phyloP scores from a whole-genome alignment of 2,888 invertebrate species.

The Chloromyia formosa region DNA sequence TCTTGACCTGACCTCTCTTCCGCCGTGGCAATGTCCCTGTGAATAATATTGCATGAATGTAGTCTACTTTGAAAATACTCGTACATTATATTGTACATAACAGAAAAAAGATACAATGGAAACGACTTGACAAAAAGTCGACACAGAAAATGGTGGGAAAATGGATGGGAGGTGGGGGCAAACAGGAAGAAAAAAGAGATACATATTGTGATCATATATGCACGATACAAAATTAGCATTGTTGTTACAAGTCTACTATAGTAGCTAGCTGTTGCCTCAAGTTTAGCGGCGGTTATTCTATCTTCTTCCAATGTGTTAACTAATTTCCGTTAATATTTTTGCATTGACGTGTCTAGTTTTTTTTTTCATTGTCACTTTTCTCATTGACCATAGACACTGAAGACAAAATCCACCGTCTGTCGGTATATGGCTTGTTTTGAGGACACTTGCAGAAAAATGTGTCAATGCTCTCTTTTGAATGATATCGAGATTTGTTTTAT shows the following conservation, averaged over 20 bases:
- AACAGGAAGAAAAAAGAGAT: too few species aligned
- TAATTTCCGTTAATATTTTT: neutral
- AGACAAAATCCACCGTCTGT: constrained; percentile 1
- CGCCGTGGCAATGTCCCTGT: constrained; percentile 34
- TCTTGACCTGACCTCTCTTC: constrained; percentile 42
- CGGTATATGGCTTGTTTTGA: constrained; percentile 26
- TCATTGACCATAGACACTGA: constrained; percentile 24
- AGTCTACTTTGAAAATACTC: constrained; percentile 11
- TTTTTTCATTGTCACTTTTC: neutral
- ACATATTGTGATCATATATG: too few species aligned
- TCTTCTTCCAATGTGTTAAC: too few species aligned
- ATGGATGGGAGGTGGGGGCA: neutral
- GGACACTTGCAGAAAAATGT: constrained; percentile 28
- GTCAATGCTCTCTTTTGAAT: constrained; percentile 33
- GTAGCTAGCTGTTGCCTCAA: too few species aligned
- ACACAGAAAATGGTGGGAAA: neutral
- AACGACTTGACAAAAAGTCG: neutral
- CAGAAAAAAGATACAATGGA: neutral
- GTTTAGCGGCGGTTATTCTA: too few species aligned
- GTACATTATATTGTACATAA: too few species aligned
- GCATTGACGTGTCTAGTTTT: neutral
- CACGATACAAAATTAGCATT: too few species aligned
- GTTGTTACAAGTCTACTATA: too few species aligned
- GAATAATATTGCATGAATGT: constrained; percentile 19
- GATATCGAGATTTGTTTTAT: neutral